Evolutionary conservation across 1,140 invertebrate genomes (phyloP).

Genomic region (Drosophila nebulosa): DNA sequence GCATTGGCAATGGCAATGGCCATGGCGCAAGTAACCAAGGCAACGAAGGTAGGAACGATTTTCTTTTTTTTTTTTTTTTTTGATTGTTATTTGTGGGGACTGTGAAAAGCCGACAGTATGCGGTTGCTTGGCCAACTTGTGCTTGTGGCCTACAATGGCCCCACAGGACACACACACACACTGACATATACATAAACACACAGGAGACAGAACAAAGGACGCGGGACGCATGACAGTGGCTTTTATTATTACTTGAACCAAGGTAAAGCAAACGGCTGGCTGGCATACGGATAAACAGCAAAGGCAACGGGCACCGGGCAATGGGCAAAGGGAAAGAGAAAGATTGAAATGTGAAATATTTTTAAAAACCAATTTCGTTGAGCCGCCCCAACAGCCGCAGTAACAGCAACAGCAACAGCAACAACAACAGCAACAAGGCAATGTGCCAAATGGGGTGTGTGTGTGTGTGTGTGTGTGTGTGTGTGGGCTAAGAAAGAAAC

Average conservation of each 20-base stretch:
- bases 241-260: slow-evolving; percentile 70
- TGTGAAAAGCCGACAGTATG: slow-evolving; percentile 65
- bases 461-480: not conserved
- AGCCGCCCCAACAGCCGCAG: slow-evolving; percentile 31
- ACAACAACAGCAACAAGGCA: slow-evolving; percentile 4
- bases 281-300: not conserved
- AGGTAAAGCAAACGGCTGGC: slow-evolving; percentile 35
- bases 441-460: slow-evolving; percentile 3
- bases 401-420: slow-evolving; percentile 7
- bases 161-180: not conserved
- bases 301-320: not conserved
- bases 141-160: slow-evolving; percentile 31
- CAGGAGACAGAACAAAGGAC: not conserved
- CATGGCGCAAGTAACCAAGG: not conserved
- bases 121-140: slow-evolving; percentile 45
- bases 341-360: slow-evolving; percentile 79
- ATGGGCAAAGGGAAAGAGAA: slow-evolving; percentile 17
- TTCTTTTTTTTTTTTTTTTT: slow-evolving; percentile 39
- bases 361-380: slow-evolving; percentile 77
- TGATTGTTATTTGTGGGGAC: slow-evolving; percentile 77
- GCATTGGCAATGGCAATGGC: slow-evolving; percentile 1
- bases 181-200: slow-evolving; percentile 1
- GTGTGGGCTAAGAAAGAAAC: not conserved
- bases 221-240: slow-evolving; percentile 31
- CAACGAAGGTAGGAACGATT: not conserved